Percentiles rank a stretch among this genome's conserved stretches.
Evolutionary conservation across 1,140 invertebrate genomes (phyloP).

Genomic region (Pogonomyrmex barbatus): DNA sequence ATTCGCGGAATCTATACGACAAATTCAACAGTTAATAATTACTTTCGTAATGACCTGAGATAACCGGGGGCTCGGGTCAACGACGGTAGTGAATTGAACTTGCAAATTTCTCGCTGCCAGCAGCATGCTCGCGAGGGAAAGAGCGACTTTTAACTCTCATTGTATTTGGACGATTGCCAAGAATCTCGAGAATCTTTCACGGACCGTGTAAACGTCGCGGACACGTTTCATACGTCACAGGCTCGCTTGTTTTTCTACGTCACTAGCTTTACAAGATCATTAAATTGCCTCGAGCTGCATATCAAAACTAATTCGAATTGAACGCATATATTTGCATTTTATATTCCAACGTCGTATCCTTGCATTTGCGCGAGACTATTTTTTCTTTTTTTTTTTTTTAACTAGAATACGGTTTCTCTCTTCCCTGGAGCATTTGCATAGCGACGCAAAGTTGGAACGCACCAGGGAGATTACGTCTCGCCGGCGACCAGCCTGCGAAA

Average conservation of each 20-base stretch:
- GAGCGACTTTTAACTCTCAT: slow-evolving; percentile 65
- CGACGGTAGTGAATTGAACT: slow-evolving; percentile 51
- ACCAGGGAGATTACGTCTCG: neutral
- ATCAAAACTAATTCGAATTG: slow-evolving; percentile 24
- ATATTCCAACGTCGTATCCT: slow-evolving; percentile 10
- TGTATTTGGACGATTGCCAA: slow-evolving; percentile 72
- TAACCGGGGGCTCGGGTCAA: slow-evolving; percentile 42
- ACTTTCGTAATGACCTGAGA: slow-evolving; percentile 15
- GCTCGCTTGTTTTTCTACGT: slow-evolving; percentile 52
- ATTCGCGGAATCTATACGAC: neutral
- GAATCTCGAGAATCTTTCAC: slow-evolving; percentile 67
- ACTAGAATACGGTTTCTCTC: neutral
- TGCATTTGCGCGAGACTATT: neutral
- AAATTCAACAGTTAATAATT: slow-evolving; percentile 6
- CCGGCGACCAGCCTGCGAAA: neutral
- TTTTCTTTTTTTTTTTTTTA: neutral
- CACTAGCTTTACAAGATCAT: slow-evolving; percentile 33
- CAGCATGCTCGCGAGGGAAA: slow-evolving; percentile 58
- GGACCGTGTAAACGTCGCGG: slow-evolving; percentile 62
- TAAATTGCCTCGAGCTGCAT: slow-evolving; percentile 20
- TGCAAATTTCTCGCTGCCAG: slow-evolving; percentile 60
- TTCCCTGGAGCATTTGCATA: neutral
- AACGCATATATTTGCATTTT: neutral
- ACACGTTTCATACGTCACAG: slow-evolving; percentile 64
- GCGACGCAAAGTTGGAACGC: neutral